Evolutionary conservation across 2,113 vertebrate genomes (phyloP), one percentile per base, ranked within the genome.

Genomic region (Engystomops pustulosus): DNA sequence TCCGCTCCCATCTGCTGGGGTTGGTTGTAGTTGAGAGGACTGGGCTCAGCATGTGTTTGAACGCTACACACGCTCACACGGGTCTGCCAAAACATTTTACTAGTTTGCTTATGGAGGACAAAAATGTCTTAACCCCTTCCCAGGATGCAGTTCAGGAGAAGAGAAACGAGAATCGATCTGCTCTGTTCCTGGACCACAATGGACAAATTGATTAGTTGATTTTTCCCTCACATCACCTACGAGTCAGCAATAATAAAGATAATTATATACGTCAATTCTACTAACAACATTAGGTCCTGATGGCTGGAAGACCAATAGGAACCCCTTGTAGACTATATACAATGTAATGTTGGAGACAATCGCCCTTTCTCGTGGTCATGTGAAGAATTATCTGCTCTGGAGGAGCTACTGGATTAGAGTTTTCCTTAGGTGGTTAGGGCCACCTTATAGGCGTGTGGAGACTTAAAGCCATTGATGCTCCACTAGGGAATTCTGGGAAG

Each of bases 71-170:
- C 38, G n/a, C 69, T 71, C 69, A 14, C 69, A 45, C 4, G 18
- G 36, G 38, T 6, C 69, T 71, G 69, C 69, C 69, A 71, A 71
- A 71, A 71, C 69, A 71, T 71, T 70, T 71, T 44, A 71, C 69
- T 71, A 41, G 36, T 71, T 44, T 71, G 69, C 69, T 71, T 71
- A 71, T 4, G n/a, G 36, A 71, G 20, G 34, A 71, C 38, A 25
- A 44, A 65, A 71, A 71, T 44, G 69, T 71, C 69, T 71, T 71
- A 71, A 71, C 69, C 69, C 69, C 69, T 71, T 71, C 69, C 69
- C 69, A 45, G 69, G 20, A 71, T 71, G 38, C n/a, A 71, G 38
- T 71, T 41, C 69, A 44, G 11, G 27, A 62, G 58, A 10, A 30
- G 30, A 65, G 30, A 15, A 12, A 23, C 32, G 34, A 14, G 3